These are phyloP conservation scores for Phalacrocorax aristotelis DNA, from an alignment of 2,113 vertebrate genomes.

Conservation along the genomic window DNA sequence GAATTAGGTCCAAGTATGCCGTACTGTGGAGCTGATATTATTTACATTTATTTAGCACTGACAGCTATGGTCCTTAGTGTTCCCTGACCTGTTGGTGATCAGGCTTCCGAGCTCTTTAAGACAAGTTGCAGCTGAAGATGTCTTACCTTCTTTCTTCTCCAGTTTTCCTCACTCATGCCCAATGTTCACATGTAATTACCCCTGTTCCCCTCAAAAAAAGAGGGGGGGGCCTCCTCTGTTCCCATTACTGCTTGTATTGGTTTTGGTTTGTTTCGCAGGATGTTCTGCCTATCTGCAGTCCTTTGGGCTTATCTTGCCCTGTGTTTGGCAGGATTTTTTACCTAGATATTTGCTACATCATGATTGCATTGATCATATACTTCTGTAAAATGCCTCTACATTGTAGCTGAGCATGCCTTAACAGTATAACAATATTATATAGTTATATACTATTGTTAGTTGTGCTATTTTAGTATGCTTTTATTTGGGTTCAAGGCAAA, in stretches of 20 bases:
- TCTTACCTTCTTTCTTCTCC: not conserved
- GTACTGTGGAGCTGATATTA: not conserved
- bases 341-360: not conserved
- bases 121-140: not conserved
- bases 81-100: not conserved
- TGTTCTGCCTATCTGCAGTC: not conserved
- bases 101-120: not conserved
- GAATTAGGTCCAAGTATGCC: not conserved
- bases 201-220: not conserved
- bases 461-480: not conserved
- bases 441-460: not conserved
- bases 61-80: not conserved
- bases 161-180: not conserved
- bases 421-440: not conserved
- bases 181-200: not conserved
- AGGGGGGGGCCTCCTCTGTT: rapidly evolving
- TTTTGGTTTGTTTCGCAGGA: not conserved
- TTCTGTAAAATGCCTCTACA: not conserved
- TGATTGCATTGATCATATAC: not conserved
- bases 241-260: not conserved
- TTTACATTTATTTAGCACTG: not conserved
- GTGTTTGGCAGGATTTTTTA: not conserved
- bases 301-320: not conserved
- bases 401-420: not conserved
- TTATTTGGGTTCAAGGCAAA: not conserved